These are phyloP conservation scores for Phaenicophaeus curvirostris DNA, from an alignment of 2,797 vertebrate genomes.

Conservation along the genomic window DNA sequence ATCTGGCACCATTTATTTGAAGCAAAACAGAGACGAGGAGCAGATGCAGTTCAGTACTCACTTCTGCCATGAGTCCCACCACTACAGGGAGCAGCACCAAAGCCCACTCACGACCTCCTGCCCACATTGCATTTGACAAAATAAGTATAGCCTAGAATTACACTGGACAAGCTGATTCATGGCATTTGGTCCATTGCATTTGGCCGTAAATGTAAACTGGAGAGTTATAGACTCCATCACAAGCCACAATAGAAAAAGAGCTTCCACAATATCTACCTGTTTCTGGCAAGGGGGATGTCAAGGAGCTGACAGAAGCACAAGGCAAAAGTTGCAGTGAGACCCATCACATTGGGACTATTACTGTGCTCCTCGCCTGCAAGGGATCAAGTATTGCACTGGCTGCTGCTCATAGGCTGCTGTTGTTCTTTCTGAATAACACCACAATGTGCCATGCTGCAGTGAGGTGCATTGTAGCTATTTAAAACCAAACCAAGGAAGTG, in stretches of 20 bases:
- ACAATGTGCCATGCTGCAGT: neutral
- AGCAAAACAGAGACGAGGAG: neutral
- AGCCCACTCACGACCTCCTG: neutral
- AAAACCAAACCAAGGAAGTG: neutral
- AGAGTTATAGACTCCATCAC: neutral
- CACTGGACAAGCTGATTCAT: neutral
- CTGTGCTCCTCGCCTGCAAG: neutral
- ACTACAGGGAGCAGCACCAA: neutral
- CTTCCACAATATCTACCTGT: neutral
- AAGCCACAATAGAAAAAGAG: neutral
- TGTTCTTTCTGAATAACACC: neutral
- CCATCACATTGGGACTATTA: rapidly evolving
- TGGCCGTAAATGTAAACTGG: neutral
- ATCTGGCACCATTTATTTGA: neutral
- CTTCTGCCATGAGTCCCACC: neutral
- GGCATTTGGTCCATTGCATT: neutral
- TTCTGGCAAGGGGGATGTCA: neutral
- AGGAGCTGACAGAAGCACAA: too few species aligned
- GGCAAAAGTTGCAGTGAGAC: neutral
- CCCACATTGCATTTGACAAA: rapidly evolving
- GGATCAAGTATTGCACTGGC: neutral
- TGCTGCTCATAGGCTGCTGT: neutral
- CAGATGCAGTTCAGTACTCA: neutral
- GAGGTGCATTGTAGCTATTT: neutral
- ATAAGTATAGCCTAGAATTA: neutral